Percentiles rank a stretch among this genome's conserved stretches.
These are phyloP conservation scores for Platysteira castanea DNA, from an alignment of 2,113 vertebrate genomes.

Conservation along the genomic window DNA sequence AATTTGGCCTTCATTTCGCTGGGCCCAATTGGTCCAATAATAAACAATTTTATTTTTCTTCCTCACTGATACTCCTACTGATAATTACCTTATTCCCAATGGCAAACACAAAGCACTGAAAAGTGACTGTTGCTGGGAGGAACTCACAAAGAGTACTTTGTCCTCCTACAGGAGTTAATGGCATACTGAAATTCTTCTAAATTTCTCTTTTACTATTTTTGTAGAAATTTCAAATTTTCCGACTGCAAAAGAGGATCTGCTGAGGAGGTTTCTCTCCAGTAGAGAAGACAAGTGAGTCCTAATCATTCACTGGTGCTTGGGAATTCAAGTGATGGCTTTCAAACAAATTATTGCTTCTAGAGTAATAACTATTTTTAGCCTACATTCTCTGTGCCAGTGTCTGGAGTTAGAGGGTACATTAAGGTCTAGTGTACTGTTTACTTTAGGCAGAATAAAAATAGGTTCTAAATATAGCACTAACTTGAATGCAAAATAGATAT, in stretches of 20 bases:
- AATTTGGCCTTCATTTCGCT: neutral
- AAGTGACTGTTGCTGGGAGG: neutral
- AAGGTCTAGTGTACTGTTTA: conserved; percentile 48
- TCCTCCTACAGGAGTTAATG: neutral
- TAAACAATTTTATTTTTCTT: conserved; percentile 53
- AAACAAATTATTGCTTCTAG: conserved; percentile 40
- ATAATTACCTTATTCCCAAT: neutral
- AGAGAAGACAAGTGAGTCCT: neutral
- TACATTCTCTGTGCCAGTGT: conserved; percentile 22
- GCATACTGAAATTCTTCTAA: neutral
- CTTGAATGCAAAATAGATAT: conserved; percentile 36
- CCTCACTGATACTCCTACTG: neutral
- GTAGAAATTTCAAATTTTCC: conserved; percentile 7
- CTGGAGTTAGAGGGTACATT: conserved; percentile 50
- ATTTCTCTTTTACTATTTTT: neutral
- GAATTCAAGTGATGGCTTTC: conserved; percentile 33
- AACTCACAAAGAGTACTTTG: neutral
- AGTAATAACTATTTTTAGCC: conserved; percentile 54
- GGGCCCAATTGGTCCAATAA: conserved; percentile 9
- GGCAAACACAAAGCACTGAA: neutral
- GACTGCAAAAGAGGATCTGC: conserved; percentile 9
- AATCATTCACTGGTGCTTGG: conserved; percentile 4
- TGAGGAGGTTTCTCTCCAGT: neutral
- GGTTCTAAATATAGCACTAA: conserved; percentile 49
- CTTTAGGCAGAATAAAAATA: conserved; percentile 48